Conservation (phyloP, 2,888 invertebrate species). For the Ophioninae sp. region DNA sequence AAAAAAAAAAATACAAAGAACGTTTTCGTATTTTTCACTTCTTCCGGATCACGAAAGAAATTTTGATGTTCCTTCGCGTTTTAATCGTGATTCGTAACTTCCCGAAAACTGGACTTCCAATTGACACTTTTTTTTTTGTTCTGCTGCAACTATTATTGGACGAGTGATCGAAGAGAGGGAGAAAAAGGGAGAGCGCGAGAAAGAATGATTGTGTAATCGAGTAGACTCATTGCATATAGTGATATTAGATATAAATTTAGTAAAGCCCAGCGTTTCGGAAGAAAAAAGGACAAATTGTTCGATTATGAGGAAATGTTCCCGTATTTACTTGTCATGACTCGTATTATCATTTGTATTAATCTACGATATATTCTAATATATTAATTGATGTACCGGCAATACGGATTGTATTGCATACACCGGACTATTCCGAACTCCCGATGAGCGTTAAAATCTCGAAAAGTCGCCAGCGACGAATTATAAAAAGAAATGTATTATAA, state of each 20-base stretch:
- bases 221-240: slow-evolving; percentile 62
- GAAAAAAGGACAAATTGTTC: slow-evolving; percentile 50
- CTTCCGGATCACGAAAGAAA: slow-evolving; percentile 20
- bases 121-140: slow-evolving; percentile 60
- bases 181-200: slow-evolving; percentile 24
- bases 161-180: slow-evolving; percentile 43
- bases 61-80: slow-evolving; percentile 52
- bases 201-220: slow-evolving; percentile 47
- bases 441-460: slow-evolving; percentile 34
- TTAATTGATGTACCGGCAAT: slow-evolving; percentile 29
- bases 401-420: slow-evolving; percentile 41
- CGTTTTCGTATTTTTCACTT: slow-evolving; percentile 14
- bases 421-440: not conserved
- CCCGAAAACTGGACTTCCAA: slow-evolving; percentile 61
- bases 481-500: slow-evolving; percentile 57
- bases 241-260: slow-evolving; percentile 58
- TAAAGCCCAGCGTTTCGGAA: slow-evolving; percentile 10
- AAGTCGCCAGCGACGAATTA: slow-evolving; percentile 6
- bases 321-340: slow-evolving; percentile 55
- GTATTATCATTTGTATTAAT: slow-evolving; percentile 56
- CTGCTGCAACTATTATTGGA: slow-evolving; percentile 54
- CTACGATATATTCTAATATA: slow-evolving; percentile 48
- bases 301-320: slow-evolving; percentile 60
- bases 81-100: slow-evolving; percentile 47
- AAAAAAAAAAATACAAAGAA: not conserved